Evolutionary conservation across 2,797 vertebrate species (phyloP).

Genomic region (Australoheros facetus): DNA sequence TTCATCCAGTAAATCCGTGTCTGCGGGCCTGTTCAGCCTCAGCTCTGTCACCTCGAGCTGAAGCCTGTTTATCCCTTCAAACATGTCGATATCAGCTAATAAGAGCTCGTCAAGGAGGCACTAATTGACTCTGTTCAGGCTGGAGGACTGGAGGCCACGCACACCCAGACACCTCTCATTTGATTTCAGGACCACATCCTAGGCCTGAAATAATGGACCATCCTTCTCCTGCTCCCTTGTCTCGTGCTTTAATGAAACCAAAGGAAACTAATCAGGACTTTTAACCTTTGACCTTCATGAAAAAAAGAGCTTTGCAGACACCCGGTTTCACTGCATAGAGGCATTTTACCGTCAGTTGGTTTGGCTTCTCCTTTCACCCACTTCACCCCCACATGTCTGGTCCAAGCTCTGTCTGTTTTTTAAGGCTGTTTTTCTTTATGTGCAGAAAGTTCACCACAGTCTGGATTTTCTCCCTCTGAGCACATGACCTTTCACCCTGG

Average conservation of each 20-base stretch:
- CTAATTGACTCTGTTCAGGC: slow-evolving; percentile 13
- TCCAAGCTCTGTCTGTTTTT: not conserved
- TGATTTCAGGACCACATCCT: not conserved
- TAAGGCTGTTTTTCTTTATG: not conserved
- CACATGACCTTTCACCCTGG: not conserved
- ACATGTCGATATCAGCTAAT: not conserved
- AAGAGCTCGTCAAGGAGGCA: not conserved
- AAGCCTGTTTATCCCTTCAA: not conserved
- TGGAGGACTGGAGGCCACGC: not conserved
- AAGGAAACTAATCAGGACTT: not conserved
- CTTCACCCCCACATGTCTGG: not conserved
- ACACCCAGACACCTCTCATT: not conserved
- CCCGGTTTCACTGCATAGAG: too few species aligned
- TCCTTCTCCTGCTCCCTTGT: not conserved
- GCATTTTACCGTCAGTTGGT: too few species aligned
- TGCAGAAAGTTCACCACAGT: not conserved
- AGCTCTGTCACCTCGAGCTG: not conserved
- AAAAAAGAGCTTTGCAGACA: not conserved
- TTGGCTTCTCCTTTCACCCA: too few species aligned
- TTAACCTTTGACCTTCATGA: not conserved
- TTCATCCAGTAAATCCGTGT: not conserved
- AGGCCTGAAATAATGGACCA: too few species aligned
- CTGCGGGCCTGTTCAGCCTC: not conserved
- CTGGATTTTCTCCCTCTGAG: not conserved
- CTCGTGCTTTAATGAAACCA: not conserved